Base-by-base conservation (phyloP, 2,797 vertebrate species). In the Enteromius treurensis region DNA sequence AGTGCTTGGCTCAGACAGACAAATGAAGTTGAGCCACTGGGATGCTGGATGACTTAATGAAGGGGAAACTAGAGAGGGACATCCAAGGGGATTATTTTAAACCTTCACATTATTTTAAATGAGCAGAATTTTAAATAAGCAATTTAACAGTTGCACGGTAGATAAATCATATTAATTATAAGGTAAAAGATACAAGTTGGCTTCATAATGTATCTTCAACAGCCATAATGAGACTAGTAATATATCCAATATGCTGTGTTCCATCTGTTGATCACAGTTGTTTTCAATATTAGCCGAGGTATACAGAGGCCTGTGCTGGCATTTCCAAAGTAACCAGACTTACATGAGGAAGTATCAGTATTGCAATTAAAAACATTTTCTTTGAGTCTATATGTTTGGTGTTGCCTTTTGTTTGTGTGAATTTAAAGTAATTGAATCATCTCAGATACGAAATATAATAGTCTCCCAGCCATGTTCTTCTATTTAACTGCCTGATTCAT, bases 301-400 rank as follows among this genome's bases (percentile, higher is more conserved):
- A 90, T 89, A 88, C 87, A 84, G 76, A 4, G 81, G 51, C 34
- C 85, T 83, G 64, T 13, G 78, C 88, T 68, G 82, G 75, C 73
- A 90, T 94, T 91, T 87, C 92, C 92, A 92, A 92, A 91, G 92
- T 88, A 91, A 91, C 92, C n/a, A 53, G 74, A 79, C 85, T 37
- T 83, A 88, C 84, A 82, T 77, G 82, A 89, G 85, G 79, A 62
- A 53, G 74, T 70, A 47, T 80, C 15, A 53, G 37, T 42, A 29
- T 78, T 60, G 75, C 83, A 81, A 84, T 84, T 45, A 84, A 73
- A 40, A 21, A 65, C 45, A 82, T 75, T 53, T 76, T 37, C 23
- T 81, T n/a, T 17, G 47, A 73, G 65, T 19, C 55, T 42, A 23
- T 40, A 23, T 37, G 32, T 40, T 34, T 34, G 26, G 70, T 73